Conservation (phyloP, 1,140 invertebrate genomes). For the Tachypleus tridentatus region DNA sequence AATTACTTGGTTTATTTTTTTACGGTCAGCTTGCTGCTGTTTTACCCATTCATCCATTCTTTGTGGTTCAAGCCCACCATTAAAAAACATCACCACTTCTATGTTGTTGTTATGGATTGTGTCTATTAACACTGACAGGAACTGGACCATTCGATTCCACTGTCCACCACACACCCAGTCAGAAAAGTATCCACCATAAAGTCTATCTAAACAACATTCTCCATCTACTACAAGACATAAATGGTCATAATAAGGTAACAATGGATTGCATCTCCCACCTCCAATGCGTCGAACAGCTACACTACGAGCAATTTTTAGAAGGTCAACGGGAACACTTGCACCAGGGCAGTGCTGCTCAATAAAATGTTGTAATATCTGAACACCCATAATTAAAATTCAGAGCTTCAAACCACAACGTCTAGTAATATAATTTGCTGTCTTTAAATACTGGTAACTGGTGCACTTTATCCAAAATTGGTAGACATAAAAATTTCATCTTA, state of each 20-base stretch:
- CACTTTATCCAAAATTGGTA: too few species aligned
- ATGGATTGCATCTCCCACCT: conserved; percentile 29
- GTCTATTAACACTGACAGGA: conserved; percentile 56
- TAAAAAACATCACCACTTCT: conserved; percentile 65
- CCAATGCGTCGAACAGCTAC: conserved; percentile 33
- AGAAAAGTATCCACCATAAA: conserved; percentile 85
- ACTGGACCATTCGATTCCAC: conserved; percentile 83
- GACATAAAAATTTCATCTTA: too few species aligned
- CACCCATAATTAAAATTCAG: conserved; percentile 40
- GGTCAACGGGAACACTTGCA: conserved; percentile 56
- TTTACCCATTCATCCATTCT: conserved; percentile 41
- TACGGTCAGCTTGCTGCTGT: conserved; percentile 31
- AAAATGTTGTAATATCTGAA: conserved; percentile 56
- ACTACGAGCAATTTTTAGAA: conserved; percentile 56
- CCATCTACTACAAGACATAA: conserved; percentile 72
- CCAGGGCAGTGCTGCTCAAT: conserved; percentile 50
- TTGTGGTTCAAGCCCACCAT: conserved; percentile 55
- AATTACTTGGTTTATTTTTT: conserved; percentile 48
- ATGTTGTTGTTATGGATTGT: conserved; percentile 53
- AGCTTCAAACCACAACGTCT: too few species aligned
- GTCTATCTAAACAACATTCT: conserved; percentile 75
- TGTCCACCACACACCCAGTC: conserved; percentile 91
- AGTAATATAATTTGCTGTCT: too few species aligned
- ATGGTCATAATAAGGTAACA: conserved; percentile 32
- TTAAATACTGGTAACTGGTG: too few species aligned